Base-by-base conservation (phyloP, 2,888 invertebrate genomes). In the Gymnocheta viridis region DNA sequence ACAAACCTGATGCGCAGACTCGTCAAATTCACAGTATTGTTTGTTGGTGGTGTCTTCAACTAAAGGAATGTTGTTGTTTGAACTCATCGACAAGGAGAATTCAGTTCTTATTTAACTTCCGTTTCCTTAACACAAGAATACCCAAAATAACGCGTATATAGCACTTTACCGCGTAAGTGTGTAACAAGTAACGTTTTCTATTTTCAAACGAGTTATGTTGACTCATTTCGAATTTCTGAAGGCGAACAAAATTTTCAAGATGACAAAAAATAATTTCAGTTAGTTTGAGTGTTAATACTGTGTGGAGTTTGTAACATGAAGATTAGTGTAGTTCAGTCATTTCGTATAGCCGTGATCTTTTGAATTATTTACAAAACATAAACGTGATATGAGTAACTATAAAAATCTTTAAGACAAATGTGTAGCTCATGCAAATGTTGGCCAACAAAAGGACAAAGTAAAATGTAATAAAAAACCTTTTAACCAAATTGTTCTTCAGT, bases 121-220 rank as follows among this genome's bases (percentile, higher is more conserved):
- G 85, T 86, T 83, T 87, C 85, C 85, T 82, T 41, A 85, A 85
- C 86, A 88, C 86, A 88, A 88, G 88, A 88, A 88, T 85, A 85
- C 44, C 22, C 44, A 32, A 69, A 69, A 41, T 22, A 47, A 58
- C 49, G 27, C 29, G 7, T 17, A 24, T 2, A n/a, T 19, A 47
- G 12, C 19, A 51, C 38, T 72, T 29, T 51, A 66, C 10, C 49
- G 44, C 51, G 49, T 64, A 38, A 24, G 67, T 56, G 76, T 17
- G 3, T 27, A n/a, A 41, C 22, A n/a, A 73, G 24, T 82, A 64
- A 47, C 69, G 67, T 49, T 58, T 44, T 62, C 12, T 41, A 62
- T 22, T 78, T 27, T 0, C 17, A 9, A 32, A 12, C 5, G 4
- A 44, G 7, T 56, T 54, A 47, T 44, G 27, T 62, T 29, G 64